Conservation (phyloP, 2,888 invertebrate species). For the Pseudoips prasinana region DNA sequence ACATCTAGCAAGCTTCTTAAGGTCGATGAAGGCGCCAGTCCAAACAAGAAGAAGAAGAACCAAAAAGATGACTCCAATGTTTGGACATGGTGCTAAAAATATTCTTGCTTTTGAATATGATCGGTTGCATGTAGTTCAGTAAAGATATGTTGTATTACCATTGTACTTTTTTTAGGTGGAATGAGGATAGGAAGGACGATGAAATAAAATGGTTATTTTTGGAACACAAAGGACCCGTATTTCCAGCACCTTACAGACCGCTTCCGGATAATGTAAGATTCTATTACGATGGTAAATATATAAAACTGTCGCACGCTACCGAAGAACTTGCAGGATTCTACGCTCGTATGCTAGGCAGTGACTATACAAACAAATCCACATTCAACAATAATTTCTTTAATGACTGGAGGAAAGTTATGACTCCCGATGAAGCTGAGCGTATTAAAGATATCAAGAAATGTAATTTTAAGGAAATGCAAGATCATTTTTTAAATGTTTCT, state of each 20-base stretch:
- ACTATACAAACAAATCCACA: slow-evolving; percentile 95
- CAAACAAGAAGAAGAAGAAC: no score
- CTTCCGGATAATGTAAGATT: slow-evolving; percentile 93
- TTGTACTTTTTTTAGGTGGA: no score
- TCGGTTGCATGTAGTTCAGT: no score
- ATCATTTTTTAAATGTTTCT: slow-evolving; percentile 88
- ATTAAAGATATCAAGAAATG: slow-evolving; percentile 96
- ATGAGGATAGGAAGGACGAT: no score
- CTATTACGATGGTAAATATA: slow-evolving; percentile 93
- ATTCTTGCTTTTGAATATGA: no score
- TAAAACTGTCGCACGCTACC: slow-evolving; percentile 88
- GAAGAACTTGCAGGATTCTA: slow-evolving; percentile 99
- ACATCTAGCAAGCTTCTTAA: no score
- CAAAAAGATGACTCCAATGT: no score
- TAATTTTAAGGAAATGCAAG: slow-evolving; percentile 94
- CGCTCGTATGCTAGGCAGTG: slow-evolving; percentile 98
- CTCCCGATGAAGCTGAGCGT: slow-evolving; percentile 88
- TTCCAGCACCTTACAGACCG: slow-evolving; percentile 95
- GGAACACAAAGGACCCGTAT: slow-evolving; percentile 98
- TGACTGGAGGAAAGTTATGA: slow-evolving; percentile 98
- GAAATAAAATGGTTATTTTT: slow-evolving; percentile 97
- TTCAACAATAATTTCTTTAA: slow-evolving; percentile 98
- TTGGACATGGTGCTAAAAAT: no score
- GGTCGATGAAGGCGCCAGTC: no score
- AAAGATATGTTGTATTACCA: no score